Evolutionary conservation across 2,888 invertebrate species (phyloP).

Genomic region (Panzeria rudis): DNA sequence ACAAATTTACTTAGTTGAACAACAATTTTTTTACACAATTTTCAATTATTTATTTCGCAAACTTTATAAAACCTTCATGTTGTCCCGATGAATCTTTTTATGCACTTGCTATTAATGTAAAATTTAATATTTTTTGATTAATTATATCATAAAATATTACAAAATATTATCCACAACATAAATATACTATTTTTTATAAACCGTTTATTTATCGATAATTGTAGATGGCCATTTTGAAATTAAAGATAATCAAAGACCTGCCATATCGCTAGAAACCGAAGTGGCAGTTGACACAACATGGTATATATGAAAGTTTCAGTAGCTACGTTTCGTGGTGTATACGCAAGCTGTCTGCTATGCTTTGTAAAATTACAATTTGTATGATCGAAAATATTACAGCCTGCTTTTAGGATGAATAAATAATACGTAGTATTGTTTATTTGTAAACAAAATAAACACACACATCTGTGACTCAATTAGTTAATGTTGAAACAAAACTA

Average conservation of each 20-base stretch:
- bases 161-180: slow-evolving; percentile 43
- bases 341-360: not conserved
- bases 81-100: not conserved
- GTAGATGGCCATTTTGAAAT: slow-evolving; percentile 69
- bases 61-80: slow-evolving; percentile 15
- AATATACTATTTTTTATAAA: slow-evolving; percentile 52
- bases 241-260: slow-evolving; percentile 22
- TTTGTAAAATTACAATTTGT: too few species aligned
- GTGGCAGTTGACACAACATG: not conserved
- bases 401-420: not conserved
- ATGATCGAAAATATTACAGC: not conserved
- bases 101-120: slow-evolving; percentile 9
- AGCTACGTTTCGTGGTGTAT: not conserved
- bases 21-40: slow-evolving; percentile 1
- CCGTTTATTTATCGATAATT: slow-evolving; percentile 70
- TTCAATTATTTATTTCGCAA: not conserved
- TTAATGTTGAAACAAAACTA: too few species aligned
- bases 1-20: slow-evolving; percentile 20
- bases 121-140: slow-evolving; percentile 18
- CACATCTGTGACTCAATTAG: too few species aligned
- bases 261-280: not conserved
- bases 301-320: slow-evolving; percentile 2
- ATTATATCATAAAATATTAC: slow-evolving; percentile 10
- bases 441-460: too few species aligned
- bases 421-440: too few species aligned